Conservation (phyloP, 1,140 invertebrate genomes). For the Gyrodactylus bullatarudis region DNA sequence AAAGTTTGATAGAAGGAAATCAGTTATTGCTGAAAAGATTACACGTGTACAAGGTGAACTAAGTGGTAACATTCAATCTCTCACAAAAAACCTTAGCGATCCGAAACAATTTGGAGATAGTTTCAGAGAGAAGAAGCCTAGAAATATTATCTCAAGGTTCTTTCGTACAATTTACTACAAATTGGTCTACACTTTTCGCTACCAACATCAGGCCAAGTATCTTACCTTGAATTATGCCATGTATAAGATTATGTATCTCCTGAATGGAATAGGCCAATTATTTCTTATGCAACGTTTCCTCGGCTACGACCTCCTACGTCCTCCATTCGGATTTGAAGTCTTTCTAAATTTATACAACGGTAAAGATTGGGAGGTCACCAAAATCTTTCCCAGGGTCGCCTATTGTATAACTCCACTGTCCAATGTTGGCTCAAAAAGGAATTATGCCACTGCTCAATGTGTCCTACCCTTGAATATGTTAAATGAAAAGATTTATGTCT, state of each 20-base stretch:
- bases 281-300: not conserved
- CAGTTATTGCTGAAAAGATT: too few species aligned
- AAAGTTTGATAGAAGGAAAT: too few species aligned
- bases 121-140: not conserved
- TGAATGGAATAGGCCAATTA: not conserved
- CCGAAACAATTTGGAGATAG: too few species aligned
- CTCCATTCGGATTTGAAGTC: not conserved
- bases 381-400: not conserved
- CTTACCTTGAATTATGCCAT: not conserved
- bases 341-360: not conserved
- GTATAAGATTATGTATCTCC: not conserved
- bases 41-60: too few species aligned
- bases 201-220: not conserved
- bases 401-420: not conserved
- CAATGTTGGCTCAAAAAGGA: not conserved
- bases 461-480: slow-evolving; percentile 3
- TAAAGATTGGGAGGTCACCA: not conserved
- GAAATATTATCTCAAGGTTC: not conserved
- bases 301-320: not conserved
- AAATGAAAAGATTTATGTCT: slow-evolving; percentile 5
- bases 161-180: not conserved
- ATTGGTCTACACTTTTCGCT: not conserved
- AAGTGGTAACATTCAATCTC: too few species aligned
- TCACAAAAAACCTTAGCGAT: too few species aligned
- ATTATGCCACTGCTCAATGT: not conserved